These are phyloP conservation scores for Tarsius wallacei DNA, from an alignment of 2,797 vertebrate genomes.

Conservation along the genomic window DNA sequence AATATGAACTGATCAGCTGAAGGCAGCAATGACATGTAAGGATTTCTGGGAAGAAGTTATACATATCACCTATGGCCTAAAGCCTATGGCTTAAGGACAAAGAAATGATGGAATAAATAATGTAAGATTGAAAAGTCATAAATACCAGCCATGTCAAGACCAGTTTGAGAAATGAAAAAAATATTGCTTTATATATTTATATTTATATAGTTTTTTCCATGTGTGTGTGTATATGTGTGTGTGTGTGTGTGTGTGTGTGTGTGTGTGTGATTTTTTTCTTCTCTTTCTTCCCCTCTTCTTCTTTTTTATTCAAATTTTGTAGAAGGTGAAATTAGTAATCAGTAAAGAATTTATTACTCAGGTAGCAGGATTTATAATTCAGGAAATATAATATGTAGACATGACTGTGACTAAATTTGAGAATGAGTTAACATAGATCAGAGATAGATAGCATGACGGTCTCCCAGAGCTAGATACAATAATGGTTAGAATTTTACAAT, in stretches of 20 bases:
- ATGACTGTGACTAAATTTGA: slow-evolving; percentile 25
- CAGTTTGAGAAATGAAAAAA: neutral
- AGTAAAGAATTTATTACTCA: neutral
- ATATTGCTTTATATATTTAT: neutral
- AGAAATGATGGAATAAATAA: neutral
- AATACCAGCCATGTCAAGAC: neutral
- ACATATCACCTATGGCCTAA: neutral
- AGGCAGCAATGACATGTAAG: neutral
- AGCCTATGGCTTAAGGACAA: neutral
- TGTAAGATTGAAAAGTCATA: slow-evolving; percentile 22
- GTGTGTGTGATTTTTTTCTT: neutral
- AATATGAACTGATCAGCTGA: neutral
- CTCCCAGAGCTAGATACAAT: neutral
- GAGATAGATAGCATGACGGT: neutral
- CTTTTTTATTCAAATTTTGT: slow-evolving; percentile 5
- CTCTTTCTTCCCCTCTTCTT: neutral
- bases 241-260: too few species aligned
- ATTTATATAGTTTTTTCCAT: neutral
- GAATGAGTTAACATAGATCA: neutral
- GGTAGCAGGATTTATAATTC: slow-evolving; percentile 40
- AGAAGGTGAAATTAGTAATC: neutral
- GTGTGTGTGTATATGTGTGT: neutral
- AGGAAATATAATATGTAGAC: neutral
- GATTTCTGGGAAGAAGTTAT: neutral
- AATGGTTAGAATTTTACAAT: neutral